These are phyloP conservation scores for Oscheius sp. DNA, from an alignment of 2,888 invertebrate species.

Conservation along the genomic window DNA sequence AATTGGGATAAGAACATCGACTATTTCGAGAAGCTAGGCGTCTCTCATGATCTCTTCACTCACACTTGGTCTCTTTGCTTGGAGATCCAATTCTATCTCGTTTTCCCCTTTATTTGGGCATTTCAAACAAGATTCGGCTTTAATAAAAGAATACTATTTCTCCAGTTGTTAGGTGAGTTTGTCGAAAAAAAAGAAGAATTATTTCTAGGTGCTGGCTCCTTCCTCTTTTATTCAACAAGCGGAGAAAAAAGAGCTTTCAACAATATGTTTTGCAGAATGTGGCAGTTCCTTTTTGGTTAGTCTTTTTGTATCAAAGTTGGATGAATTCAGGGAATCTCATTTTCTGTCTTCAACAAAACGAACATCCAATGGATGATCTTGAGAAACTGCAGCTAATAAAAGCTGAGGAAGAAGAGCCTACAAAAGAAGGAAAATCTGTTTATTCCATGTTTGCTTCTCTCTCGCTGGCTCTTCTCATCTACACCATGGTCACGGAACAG, in stretches of 20 bases:
- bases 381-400: too few species aligned
- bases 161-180: not conserved
- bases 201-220: not conserved
- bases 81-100: constrained; percentile 18
- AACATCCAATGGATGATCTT: too few species aligned
- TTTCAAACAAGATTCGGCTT: not conserved
- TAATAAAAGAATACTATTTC: not conserved
- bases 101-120: constrained; percentile 1
- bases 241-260: not conserved
- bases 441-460: not conserved
- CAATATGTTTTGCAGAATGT: constrained; percentile 6
- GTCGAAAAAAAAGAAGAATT: not conserved
- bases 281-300: constrained; percentile 10
- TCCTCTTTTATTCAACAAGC: not conserved
- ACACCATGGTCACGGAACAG: not conserved
- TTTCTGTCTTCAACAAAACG: not conserved
- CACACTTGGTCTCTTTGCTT: constrained; percentile 16
- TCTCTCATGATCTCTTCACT: constrained; percentile 9
- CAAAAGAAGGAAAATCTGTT: too few species aligned
- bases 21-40: constrained; percentile 8
- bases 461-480: not conserved
- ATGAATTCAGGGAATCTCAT: not conserved
- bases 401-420: too few species aligned
- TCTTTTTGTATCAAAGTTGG: too few species aligned
- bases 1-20: not conserved